Conservation (phyloP, 2,888 invertebrate species). For the Pycnomerus fuliginosus region DNA sequence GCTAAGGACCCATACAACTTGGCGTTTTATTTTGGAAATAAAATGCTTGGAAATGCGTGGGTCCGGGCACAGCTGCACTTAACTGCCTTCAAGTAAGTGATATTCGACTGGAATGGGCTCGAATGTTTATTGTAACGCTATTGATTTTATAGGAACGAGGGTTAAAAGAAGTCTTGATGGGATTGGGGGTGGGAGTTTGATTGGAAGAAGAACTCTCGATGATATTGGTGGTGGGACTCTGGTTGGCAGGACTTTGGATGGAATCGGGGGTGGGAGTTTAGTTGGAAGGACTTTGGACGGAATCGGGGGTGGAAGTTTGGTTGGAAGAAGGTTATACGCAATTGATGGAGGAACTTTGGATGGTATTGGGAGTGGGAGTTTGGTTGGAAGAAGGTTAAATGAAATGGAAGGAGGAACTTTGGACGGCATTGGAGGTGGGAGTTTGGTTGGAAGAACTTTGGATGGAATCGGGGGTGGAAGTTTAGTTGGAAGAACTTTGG, state of each 20-base stretch:
- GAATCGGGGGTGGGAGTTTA: constrained; percentile 28
- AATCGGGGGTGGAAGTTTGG: constrained; percentile 27
- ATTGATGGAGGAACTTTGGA: constrained; percentile 23
- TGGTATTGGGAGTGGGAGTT: constrained; percentile 25
- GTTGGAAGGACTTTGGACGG: constrained; percentile 23
- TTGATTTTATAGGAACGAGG: too few relatives aligned
- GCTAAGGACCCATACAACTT: too few relatives aligned
- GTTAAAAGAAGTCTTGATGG: constrained; percentile 29
- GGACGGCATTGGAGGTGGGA: constrained; percentile 26
- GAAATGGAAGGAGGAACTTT: constrained; percentile 27
- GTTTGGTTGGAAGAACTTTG: constrained; percentile 24
- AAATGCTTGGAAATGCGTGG: too few relatives aligned
- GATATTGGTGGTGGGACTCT: constrained; percentile 27
- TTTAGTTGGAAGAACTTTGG: constrained; percentile 23
- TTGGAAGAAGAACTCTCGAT: constrained; percentile 22
- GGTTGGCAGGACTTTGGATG: constrained; percentile 24
- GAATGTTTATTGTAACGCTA: too few relatives aligned
- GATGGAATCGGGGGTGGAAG: constrained; percentile 27
- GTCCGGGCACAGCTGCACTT: too few relatives aligned
- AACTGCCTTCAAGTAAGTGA: too few relatives aligned
- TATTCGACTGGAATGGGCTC: too few relatives aligned
- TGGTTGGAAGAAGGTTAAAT: constrained; percentile 24
- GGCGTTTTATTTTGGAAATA: too few relatives aligned
- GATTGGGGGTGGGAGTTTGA: constrained; percentile 29
- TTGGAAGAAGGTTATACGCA: constrained; percentile 25